These are phyloP conservation scores for Melanargia galathea DNA, from an alignment of 2,888 invertebrate genomes.

Conservation along the genomic window DNA sequence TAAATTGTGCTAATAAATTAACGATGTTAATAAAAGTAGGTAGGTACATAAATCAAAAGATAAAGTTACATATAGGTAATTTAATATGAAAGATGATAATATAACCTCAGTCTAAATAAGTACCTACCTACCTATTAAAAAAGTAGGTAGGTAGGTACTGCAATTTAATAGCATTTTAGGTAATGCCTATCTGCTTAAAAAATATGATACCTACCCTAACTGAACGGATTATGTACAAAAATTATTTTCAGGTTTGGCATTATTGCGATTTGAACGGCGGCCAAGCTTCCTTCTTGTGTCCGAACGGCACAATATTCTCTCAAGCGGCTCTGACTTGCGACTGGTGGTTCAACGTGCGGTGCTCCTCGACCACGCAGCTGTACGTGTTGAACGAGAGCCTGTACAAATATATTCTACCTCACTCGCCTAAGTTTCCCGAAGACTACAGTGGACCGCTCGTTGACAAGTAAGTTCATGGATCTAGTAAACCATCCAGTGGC, in stretches of 20 bases:
- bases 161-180: too few species aligned
- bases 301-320: constrained; percentile 95
- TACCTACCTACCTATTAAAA: too few species aligned
- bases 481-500: too few species aligned
- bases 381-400: constrained; percentile 94
- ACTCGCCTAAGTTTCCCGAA: constrained; percentile 94
- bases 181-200: too few species aligned
- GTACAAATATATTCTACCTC: constrained; percentile 93
- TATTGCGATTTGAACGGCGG: constrained; percentile 95
- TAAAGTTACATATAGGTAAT: too few species aligned
- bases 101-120: too few species aligned
- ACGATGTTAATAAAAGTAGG: too few species aligned
- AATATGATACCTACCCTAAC: too few species aligned
- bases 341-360: constrained; percentile 97
- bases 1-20: too few species aligned
- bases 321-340: constrained; percentile 94
- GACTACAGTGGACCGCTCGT: constrained; percentile 94
- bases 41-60: too few species aligned
- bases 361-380: constrained; percentile 90
- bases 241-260: constrained; percentile 90
- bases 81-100: too few species aligned
- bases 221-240: not conserved
- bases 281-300: constrained; percentile 94
- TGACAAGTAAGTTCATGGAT: constrained; percentile 85
- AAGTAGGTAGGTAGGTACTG: too few species aligned